Base-by-base conservation (phyloP, 2,797 vertebrate genomes). In the Argentina silus region DNA sequence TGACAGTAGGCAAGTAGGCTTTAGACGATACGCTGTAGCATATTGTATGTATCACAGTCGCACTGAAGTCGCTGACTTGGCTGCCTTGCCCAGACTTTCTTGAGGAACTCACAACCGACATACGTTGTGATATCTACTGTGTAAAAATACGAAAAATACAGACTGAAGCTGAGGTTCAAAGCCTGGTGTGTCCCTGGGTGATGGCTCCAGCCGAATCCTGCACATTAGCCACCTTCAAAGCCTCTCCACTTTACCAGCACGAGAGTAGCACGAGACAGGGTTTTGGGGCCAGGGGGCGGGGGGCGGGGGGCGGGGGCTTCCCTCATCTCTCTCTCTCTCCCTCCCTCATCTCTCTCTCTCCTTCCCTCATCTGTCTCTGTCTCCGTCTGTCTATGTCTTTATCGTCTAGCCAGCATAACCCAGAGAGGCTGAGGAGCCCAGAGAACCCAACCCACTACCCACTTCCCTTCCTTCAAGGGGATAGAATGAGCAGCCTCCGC, bases 381-480 rank as follows among this genome's bases (percentile, higher is more conserved):
- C 69, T 70, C 72, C 62, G 76, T 90, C 88, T 88, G 89, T 87
- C 87, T 88, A 81, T 57, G 62, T 74, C 86, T 89, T 90, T 91
- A 92, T 91, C 85, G 65, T 84, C 82, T 85, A 77, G 85, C 91
- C 91, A 89, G 91, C 90, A 93, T 90, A 36, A 81, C 81, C 81
- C 76, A 73, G 7, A 50, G 81, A 73, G 78, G 80, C 80, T 80
- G 76, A 36, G 27, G 27, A 36, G 27, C 27, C 27, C 73, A 51
- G 66, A 78, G 85, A 76, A 79, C 84, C 80, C 73, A 60, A 66
- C 66, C 75, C 81, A 82, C 74, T 81, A 70, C 85, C 88, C 87
- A 85, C 88, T 90, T 92, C 91, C 91, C 88, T 90, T 92, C 91
- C 91, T 89, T 77, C 44, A 21, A 80, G 76, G 75, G 86, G 27